phyloP scores from a whole-genome alignment of 2,113 vertebrate genomes.

The Tapirus terrestris region DNA sequence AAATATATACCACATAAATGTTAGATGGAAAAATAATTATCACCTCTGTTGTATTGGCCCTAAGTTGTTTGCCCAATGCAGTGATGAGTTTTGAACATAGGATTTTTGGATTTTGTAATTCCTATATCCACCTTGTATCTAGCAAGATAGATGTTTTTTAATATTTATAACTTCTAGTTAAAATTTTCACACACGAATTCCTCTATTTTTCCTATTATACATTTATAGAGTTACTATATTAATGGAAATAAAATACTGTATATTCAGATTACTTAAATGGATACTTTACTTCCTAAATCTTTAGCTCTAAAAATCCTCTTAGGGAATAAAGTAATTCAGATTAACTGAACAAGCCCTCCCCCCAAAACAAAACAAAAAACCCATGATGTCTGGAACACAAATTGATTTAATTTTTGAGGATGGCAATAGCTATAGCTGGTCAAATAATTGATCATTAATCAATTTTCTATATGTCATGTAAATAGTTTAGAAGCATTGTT shows the following conservation, averaged over 20 bases:
- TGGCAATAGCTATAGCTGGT: background rate
- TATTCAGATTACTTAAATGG: background rate
- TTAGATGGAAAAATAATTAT: background rate
- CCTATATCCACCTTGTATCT: background rate
- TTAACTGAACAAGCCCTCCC: background rate
- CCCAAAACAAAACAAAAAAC: background rate
- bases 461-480: background rate
- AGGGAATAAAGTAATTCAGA: background rate
- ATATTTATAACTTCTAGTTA: background rate
- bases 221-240: background rate
- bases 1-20: background rate
- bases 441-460: conserved; percentile 6
- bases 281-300: background rate
- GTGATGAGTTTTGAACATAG: background rate
- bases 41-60: background rate
- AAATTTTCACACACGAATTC: background rate
- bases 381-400: background rate
- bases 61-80: background rate
- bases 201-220: background rate
- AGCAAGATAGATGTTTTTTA: background rate
- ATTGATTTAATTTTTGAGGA: background rate
- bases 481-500: background rate
- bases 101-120: background rate
- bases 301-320: background rate
- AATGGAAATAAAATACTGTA: background rate